phyloP scores from a whole-genome alignment of 64 coral and sea anemone genomes.

The Dendronephthya gigantea region DNA sequence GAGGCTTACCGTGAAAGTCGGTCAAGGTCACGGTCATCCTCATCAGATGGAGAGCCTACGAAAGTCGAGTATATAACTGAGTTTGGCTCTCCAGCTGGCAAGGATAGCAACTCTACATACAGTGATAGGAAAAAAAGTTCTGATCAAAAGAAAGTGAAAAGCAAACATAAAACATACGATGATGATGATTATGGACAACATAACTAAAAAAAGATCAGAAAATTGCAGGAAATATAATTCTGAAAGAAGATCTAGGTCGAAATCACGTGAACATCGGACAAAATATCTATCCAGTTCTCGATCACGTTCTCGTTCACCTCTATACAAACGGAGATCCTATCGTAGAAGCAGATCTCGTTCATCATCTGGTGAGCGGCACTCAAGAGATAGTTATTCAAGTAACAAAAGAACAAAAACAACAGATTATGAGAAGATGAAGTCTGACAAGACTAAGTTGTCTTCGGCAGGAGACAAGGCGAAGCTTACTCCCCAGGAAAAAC shows the following conservation, averaged over 20 bases:
- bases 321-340: not conserved
- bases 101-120: not conserved
- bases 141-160: not conserved
- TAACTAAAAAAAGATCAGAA: not conserved
- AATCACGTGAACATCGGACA: no score
- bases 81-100: not conserved
- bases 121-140: not conserved
- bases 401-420: not conserved
- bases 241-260: not conserved
- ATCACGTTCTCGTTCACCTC: not conserved
- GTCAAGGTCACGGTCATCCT: not conserved
- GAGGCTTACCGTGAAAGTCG: not conserved
- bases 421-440: not conserved
- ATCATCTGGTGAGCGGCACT: no score
- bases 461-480: not conserved
- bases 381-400: not conserved
- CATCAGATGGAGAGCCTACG: not conserved
- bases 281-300: not conserved
- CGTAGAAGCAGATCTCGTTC: not conserved
- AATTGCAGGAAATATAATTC: not conserved
- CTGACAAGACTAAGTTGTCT: not conserved
- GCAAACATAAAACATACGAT: not conserved
- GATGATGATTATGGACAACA: no score
- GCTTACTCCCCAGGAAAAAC: constrained; percentile 3
- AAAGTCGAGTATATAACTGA: not conserved